A percentile compares a stretch with the other conserved stretches of the same genome.
These are phyloP conservation scores for Penaeus monodon DNA, from an alignment of 2,888 invertebrate species.

Conservation along the genomic window DNA sequence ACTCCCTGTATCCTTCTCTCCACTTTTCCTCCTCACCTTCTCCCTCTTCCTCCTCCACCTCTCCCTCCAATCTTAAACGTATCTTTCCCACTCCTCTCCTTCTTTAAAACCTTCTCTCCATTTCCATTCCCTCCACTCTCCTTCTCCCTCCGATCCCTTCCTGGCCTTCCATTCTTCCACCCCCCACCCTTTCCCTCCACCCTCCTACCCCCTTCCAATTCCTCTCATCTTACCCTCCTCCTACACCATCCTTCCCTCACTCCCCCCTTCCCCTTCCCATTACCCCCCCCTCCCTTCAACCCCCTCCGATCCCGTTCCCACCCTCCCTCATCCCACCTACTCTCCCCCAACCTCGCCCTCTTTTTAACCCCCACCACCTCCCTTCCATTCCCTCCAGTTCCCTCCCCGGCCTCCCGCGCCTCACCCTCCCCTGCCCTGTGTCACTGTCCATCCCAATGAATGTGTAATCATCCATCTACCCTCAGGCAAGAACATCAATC, in stretches of 20 bases:
- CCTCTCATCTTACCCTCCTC: neutral
- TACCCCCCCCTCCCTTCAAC: neutral
- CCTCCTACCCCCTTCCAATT: neutral
- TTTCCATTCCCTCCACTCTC: too few species aligned
- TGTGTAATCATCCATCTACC: neutral
- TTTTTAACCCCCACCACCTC: neutral
- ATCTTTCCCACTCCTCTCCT: too few species aligned
- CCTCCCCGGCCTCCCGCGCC: neutral
- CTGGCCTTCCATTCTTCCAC: neutral
- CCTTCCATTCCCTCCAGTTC: neutral
- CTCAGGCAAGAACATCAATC: neutral
- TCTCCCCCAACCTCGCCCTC: neutral
- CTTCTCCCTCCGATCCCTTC: too few species aligned
- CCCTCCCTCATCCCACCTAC: neutral
- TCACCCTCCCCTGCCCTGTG: neutral
- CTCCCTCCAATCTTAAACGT: too few species aligned
- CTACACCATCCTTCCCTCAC: neutral
- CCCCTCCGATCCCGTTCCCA: neutral
- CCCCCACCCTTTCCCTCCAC: neutral
- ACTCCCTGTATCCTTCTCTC: too few species aligned
- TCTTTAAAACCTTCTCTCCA: too few species aligned
- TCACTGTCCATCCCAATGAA: neutral
- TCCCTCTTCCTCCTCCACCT: too few species aligned
- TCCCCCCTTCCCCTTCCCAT: neutral
- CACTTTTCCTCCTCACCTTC: too few species aligned